Evolutionary conservation across 2,797 vertebrate species (phyloP), one percentile per base, ranked within the genome.

Genomic region (Botia kubotai): DNA sequence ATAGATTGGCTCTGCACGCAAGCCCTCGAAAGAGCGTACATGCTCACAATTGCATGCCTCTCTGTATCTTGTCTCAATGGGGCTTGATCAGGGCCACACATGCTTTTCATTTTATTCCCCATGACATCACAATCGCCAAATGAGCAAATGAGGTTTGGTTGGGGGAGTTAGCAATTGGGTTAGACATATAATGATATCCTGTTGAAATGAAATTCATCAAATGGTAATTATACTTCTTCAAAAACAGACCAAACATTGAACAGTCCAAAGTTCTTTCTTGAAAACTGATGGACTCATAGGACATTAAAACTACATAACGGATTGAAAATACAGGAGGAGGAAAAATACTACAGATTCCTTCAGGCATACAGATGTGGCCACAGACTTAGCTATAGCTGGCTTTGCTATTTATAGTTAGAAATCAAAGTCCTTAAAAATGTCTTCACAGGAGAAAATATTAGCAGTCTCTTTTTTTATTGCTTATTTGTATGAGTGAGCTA

Each of bases 171-270:
- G 36, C 58, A 76, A 71, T 79, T 85, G 75, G 52, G 52, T 72
- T 75, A 82, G 77, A 78, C 66, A 82, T 73, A 73, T 83, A 84
- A 84, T 87, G 79, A 82, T 88, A 85, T 86, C 85, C 75, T 81
- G 81, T 75, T 88, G 87, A 85, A 86, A 80, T 79, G 77, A 86
- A 85, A 87, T 81, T 84, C 83, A 65, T 75, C 81, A 82, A 81
- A 80, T 71, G 53, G 67, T 69, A 84, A 89, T 84, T 83, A 84
- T 71, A 74, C 73, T 77, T 63, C 26, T 80, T 60, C 70, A 84
- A 84, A 85, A 80, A 26, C 74, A 83, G 69, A 36, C 72, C 71
- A 77, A 74, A 79, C 72, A 74, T 55, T 52, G 26, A 70, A 23
- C 67, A 58, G 72, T 60, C 46, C 17, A 70, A 79, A 53, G 57